These are phyloP conservation scores for Columbina picui DNA, from an alignment of 2,113 vertebrate genomes.

Conservation along the genomic window DNA sequence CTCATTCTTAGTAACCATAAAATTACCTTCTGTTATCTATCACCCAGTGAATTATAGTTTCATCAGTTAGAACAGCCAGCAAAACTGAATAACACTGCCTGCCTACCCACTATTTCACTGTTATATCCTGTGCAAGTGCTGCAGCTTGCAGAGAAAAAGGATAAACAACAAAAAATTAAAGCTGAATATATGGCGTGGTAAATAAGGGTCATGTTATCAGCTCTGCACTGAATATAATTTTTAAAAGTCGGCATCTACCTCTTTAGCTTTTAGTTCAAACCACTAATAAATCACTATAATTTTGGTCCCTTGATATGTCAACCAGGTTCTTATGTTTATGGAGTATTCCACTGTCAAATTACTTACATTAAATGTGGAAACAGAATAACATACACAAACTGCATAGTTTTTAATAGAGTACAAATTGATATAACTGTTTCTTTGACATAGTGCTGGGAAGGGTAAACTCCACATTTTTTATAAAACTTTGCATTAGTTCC, in stretches of 20 bases:
- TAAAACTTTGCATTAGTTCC: not conserved
- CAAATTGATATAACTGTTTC: not conserved
- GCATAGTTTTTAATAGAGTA: not conserved
- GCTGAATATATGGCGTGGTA: conserved; percentile 65
- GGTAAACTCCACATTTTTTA: not conserved
- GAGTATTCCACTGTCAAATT: not conserved
- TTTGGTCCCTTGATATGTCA: conserved; percentile 22
- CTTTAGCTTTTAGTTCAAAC: conserved; percentile 39
- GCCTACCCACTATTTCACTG: conserved; percentile 61
- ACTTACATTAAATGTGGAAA: conserved; percentile 7
- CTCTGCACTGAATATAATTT: conserved; percentile 61
- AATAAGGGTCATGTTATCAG: conserved; percentile 68
- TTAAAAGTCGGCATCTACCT: conserved; percentile 28
- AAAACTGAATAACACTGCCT: conserved; percentile 73
- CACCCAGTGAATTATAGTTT: conserved; percentile 83
- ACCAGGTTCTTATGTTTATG: not conserved
- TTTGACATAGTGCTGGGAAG: not conserved
- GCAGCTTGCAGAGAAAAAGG: conserved; percentile 59
- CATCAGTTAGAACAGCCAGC: conserved; percentile 73
- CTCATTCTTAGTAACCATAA: conserved; percentile 86
- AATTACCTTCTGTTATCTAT: conserved; percentile 88
- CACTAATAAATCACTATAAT: conserved; percentile 51
- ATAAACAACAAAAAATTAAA: conserved; percentile 75
- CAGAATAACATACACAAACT: not conserved
- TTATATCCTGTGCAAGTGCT: conserved; percentile 50